phyloP scores from a whole-genome alignment of 2,113 vertebrate genomes.

The Ciconia maguari region DNA sequence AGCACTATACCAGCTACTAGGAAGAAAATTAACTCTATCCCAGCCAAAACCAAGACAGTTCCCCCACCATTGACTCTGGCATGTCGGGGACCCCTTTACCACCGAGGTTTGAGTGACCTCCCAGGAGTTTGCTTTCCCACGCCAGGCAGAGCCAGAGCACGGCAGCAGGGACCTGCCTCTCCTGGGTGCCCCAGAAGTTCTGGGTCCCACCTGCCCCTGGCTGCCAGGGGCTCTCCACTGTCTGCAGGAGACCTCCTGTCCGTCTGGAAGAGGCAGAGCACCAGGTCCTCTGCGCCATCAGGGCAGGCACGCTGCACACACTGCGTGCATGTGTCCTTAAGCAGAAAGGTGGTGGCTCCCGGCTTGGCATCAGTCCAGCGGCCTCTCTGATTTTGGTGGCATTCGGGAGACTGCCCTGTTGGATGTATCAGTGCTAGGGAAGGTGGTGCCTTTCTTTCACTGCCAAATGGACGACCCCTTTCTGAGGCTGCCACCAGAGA shows the following conservation, averaged over 20 bases:
- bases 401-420: background rate
- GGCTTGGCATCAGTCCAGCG: background rate
- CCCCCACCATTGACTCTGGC: background rate
- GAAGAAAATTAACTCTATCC: too few species aligned
- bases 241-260: background rate
- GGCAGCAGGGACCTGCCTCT: background rate
- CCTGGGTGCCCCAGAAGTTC: background rate
- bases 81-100: background rate
- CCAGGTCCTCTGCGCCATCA: too few species aligned
- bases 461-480: background rate
- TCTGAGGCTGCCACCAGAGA: background rate
- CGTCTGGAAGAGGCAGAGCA: background rate
- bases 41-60: too few species aligned
- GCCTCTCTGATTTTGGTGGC: background rate
- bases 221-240: background rate
- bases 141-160: background rate
- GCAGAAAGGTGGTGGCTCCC: background rate
- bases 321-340: rapidly evolving
- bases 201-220: background rate
- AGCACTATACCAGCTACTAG: too few species aligned
- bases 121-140: background rate
- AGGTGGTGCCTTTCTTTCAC: background rate
- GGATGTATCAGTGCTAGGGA: background rate
- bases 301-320: rapidly evolving
- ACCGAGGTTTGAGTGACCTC: background rate